Conservation (phyloP, 2,113 vertebrate genomes). For the Cricetomys ansorgei region DNA sequence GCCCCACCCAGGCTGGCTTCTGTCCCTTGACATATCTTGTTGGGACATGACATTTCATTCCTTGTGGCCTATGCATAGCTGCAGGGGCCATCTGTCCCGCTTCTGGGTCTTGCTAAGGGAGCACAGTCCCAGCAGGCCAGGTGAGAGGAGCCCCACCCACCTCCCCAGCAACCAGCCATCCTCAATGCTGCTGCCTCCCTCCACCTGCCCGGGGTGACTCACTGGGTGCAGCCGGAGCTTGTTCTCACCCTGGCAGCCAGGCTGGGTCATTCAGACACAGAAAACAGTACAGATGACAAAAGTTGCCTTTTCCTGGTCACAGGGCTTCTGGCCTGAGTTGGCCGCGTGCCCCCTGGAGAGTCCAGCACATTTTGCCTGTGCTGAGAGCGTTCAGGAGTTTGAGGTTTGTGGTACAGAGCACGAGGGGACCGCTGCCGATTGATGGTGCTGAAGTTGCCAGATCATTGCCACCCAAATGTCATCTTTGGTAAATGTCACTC, state of each 20-base stretch:
- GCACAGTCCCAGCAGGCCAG: not conserved
- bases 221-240: accelerated
- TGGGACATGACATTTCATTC: not conserved
- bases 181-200: not conserved
- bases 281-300: not conserved
- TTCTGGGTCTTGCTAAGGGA: not conserved
- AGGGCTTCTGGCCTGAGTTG: not conserved
- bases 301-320: not conserved
- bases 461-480: not conserved
- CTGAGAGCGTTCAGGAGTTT: accelerated
- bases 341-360: not conserved
- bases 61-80: not conserved
- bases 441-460: not conserved
- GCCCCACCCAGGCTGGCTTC: not conserved
- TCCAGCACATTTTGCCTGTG: too few relatives aligned
- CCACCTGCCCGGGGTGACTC: not conserved
- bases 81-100: not conserved
- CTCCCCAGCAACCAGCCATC: too few relatives aligned
- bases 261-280: not conserved
- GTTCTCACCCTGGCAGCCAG: not conserved
- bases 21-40: not conserved
- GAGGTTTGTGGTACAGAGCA: not conserved
- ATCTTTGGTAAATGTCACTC: not conserved
- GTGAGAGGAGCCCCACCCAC: too few relatives aligned
- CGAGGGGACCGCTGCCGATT: not conserved